Conservation (phyloP, 2,888 invertebrate species). For the Polietes domitor region DNA sequence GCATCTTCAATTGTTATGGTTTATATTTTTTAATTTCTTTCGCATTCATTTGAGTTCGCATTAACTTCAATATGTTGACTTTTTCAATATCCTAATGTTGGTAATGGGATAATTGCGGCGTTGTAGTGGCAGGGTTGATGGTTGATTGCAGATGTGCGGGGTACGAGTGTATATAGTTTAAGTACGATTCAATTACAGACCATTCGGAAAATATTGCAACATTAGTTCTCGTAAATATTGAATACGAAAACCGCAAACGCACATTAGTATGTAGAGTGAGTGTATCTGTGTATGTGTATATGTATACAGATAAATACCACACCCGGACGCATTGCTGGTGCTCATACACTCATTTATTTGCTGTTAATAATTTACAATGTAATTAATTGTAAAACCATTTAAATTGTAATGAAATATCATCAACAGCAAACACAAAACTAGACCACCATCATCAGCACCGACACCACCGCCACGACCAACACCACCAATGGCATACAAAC, state of each 20-base stretch:
- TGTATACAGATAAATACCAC: not conserved
- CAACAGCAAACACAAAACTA: not conserved
- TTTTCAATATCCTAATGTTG: no score
- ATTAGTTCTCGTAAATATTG: not conserved
- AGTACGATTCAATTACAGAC: not conserved
- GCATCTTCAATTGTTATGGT: no score
- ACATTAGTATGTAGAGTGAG: no score
- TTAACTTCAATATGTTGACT: no score
- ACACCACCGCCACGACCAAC: not conserved
- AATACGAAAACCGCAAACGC: not conserved
- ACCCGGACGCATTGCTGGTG: not conserved
- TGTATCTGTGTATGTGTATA: not conserved
- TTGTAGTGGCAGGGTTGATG: no score
- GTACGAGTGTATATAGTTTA: not conserved
- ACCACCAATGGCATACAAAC: slow-evolving; percentile 9
- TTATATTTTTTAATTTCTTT: no score
- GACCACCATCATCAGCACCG: not conserved
- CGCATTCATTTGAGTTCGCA: no score
- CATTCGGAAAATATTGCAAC: not conserved
- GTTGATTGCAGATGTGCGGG: no score
- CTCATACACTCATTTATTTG: not conserved
- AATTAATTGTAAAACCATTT: slow-evolving; percentile 32
- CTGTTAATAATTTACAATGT: slow-evolving; percentile 37
- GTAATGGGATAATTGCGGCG: no score
- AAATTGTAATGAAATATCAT: slow-evolving; percentile 33